Evolutionary conservation across 2,113 vertebrate genomes (phyloP), one percentile per base, ranked within the genome.

Genomic region (Prunella fulvescens): DNA sequence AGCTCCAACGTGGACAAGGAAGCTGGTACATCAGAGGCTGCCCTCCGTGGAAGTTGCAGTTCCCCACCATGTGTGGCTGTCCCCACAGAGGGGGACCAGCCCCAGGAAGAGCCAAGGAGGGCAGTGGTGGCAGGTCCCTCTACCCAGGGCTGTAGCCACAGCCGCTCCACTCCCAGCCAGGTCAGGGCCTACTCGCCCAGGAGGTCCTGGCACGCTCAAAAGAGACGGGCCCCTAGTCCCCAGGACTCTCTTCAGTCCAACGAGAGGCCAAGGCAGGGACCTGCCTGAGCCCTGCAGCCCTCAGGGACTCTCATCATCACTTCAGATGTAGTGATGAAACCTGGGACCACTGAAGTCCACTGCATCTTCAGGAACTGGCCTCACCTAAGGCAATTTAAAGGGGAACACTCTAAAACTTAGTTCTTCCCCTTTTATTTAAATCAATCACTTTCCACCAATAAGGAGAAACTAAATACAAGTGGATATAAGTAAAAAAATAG

Each of bases 331-430:
- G 10, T 50, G 37, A 25, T 51, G 31, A 35, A 51, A 51, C 25
- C 31, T 44, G 37, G 9, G 6, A 66, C 25, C 37, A 19, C 19
- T 35, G 10, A 82, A 44, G 31, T 19, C 19, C 31, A 51, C 56
- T 51, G 10, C 10, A 61, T 25, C 25, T 61, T 71, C 6, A 5
- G 20, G 45, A 71, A 61, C 37, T 0, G 0, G 39, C 14, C 20
- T 71, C 25, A 51, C 25, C 37, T 26, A 83, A 31, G 20, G 19
- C 17, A 62, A 5, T 72, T 44, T 35, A 37, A 45, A 45, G 47
- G 22, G 22, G 22, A 45, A 44, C 17, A 33, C 13, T 44, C 33
- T 25, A 44, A 62, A 44, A 61, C n/a, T 71, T 20, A 17, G 9
- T 53, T 44, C 4, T 37, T 11, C 17, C 11, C 20, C 5, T 53